Conservation (phyloP, 2,888 invertebrate genomes). For the Rhagonycha fulva region DNA sequence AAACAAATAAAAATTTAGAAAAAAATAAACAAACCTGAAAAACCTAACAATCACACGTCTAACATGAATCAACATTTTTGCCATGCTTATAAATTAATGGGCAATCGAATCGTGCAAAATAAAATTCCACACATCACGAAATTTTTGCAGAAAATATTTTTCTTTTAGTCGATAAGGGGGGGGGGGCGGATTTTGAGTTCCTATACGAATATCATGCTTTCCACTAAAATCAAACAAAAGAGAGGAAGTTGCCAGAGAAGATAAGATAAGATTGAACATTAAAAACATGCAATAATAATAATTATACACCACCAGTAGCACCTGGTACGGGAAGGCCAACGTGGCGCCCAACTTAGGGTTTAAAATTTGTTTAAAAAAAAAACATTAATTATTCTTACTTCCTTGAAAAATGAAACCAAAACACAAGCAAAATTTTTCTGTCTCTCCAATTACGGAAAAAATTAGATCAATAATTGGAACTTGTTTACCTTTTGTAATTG, state of each 20-base stretch:
- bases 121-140: neutral
- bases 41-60: neutral
- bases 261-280: neutral
- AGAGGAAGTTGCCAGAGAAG: neutral
- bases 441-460: neutral
- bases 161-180: neutral
- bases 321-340: too few species aligned
- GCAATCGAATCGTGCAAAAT: neutral
- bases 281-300: neutral
- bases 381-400: too few species aligned
- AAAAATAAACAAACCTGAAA: neutral
- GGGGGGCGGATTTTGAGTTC: neutral
- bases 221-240: neutral
- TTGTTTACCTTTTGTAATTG: neutral
- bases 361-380: neutral
- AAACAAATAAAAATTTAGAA: neutral
- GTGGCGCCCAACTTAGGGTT: too few species aligned
- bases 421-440: neutral
- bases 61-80: neutral
- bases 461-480: neutral
- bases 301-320: too few species aligned
- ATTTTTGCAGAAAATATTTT: neutral
- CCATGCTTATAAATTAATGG: neutral
- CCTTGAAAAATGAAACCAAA: neutral
- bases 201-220: neutral